phyloP scores from a whole-genome alignment of 2,888 invertebrate genomes.

The Acronicta aceris region DNA sequence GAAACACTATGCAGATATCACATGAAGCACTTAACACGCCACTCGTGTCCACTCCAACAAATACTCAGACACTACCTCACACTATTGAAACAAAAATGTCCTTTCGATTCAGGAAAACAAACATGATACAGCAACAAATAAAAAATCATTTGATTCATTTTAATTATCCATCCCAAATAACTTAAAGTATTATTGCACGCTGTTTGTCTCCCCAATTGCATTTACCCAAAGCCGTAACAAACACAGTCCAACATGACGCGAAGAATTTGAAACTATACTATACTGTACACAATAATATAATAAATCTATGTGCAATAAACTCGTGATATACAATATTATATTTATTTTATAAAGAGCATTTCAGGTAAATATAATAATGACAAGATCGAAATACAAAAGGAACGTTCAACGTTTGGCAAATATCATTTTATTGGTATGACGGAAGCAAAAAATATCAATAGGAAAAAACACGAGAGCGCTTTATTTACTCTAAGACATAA shows the following conservation, averaged over 20 bases:
- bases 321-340: slow-evolving; percentile 33
- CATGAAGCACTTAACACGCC: slow-evolving; percentile 20
- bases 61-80: slow-evolving; percentile 6
- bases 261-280: slow-evolving; percentile 42
- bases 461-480: slow-evolving; percentile 14
- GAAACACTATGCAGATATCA: slow-evolving; percentile 23
- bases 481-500: slow-evolving; percentile 15
- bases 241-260: slow-evolving; percentile 22
- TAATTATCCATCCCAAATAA: not conserved
- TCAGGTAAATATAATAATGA: slow-evolving; percentile 32
- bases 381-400: slow-evolving; percentile 47
- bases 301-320: slow-evolving; percentile 41
- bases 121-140: slow-evolving; percentile 5
- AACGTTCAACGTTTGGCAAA: slow-evolving; percentile 53
- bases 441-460: slow-evolving; percentile 37
- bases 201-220: slow-evolving; percentile 28
- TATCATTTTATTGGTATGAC: slow-evolving; percentile 26
- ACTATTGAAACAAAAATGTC: slow-evolving; percentile 3
- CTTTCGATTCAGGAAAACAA: slow-evolving; percentile 30
- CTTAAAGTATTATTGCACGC: not conserved
- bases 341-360: slow-evolving; percentile 29
- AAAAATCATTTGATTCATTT: too few relatives aligned
- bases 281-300: slow-evolving; percentile 49
- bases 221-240: slow-evolving; percentile 6
- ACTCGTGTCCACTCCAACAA: slow-evolving; percentile 16